Conservation (phyloP, 1,140 invertebrate genomes). For the Drosophila bifasciata region DNA sequence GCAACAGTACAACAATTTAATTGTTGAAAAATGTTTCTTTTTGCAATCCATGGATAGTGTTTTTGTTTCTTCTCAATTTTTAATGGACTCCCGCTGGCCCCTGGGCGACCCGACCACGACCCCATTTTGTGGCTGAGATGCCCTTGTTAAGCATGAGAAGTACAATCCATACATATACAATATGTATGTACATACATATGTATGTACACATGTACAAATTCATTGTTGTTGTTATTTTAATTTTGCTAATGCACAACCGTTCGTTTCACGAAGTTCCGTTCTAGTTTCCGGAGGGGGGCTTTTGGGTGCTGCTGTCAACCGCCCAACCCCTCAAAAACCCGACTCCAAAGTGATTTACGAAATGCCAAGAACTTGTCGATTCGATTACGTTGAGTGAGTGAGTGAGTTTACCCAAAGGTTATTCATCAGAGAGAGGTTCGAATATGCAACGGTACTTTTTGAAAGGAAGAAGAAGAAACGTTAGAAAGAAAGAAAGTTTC, state of each 20-base stretch:
- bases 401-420: constrained; percentile 51
- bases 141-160: constrained; percentile 23
- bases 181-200: too few species aligned
- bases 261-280: constrained; percentile 59
- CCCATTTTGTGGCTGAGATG: constrained; percentile 27
- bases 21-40: constrained; percentile 43
- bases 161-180: background rate
- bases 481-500: too few species aligned
- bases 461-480: constrained; percentile 11
- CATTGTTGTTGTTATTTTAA: constrained; percentile 56
- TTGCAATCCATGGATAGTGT: too few species aligned
- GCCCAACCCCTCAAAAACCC: constrained; percentile 30
- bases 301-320: constrained; percentile 1
- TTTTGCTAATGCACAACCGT: constrained; percentile 72
- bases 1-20: constrained; percentile 32
- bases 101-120: constrained; percentile 35
- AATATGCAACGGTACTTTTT: constrained; percentile 21
- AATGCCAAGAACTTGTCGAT: constrained; percentile 71
- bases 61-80: constrained; percentile 10
- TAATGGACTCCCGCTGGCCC: constrained; percentile 3
- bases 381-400: constrained; percentile 64
- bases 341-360: constrained; percentile 52
- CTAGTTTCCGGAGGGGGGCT: constrained; percentile 50
- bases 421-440: constrained; percentile 35
- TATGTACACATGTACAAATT: background rate